phyloP scores from a whole-genome alignment of 64 coral and sea anemone genomes.

The Montipora foliosa region DNA sequence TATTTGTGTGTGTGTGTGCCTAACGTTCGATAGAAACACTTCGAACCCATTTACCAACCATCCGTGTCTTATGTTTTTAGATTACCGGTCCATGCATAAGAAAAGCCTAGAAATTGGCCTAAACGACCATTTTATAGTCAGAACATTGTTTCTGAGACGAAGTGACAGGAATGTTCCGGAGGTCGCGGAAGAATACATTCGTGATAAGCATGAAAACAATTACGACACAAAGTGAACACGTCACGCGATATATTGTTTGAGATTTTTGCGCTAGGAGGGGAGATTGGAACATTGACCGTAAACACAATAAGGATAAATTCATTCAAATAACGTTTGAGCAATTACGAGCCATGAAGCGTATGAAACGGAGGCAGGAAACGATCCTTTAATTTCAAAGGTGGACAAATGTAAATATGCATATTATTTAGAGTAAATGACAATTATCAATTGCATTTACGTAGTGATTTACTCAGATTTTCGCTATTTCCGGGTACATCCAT shows the following conservation, averaged over 20 bases:
- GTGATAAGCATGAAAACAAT: not conserved
- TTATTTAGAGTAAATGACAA: not conserved
- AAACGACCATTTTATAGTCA: no score
- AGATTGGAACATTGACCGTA: not conserved
- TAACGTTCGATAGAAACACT: not conserved
- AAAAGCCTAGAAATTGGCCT: no score
- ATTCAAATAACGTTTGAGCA: not conserved
- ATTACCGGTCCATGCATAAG: not conserved
- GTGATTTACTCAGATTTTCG: not conserved
- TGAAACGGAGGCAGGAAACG: no score
- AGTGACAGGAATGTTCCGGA: no score
- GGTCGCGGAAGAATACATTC: not conserved
- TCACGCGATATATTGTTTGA: not conserved
- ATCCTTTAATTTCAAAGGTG: no score
- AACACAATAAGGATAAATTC: not conserved
- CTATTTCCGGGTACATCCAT: not conserved
- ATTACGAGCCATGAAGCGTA: no score
- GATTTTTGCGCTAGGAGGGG: not conserved
- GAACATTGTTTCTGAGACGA: no score
- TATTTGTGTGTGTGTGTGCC: not conserved
- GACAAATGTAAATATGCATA: no score
- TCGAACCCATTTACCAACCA: not conserved
- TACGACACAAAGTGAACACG: not conserved
- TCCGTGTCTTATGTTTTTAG: no score
- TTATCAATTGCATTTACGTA: not conserved